Base-by-base conservation (phyloP, 2,888 invertebrate genomes). In the Chrysomela aeneicollis region DNA sequence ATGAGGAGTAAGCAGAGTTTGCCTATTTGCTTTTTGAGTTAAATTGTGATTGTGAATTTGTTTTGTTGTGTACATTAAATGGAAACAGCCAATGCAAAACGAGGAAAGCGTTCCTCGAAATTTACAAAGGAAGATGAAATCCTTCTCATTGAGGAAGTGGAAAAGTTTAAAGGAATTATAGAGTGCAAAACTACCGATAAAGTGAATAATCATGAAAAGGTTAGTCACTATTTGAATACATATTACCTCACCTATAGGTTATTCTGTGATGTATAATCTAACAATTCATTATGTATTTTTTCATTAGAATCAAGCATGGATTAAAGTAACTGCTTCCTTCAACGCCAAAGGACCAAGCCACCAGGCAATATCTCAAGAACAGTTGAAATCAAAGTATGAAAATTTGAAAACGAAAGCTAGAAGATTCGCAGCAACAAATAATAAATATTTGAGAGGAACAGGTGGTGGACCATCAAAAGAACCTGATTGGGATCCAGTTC, bases 151-250 rank as follows among this genome's bases (percentile, higher is more conserved):
- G 19, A 50, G 18, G 50, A 50, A 50, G 19, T 50, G 18, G 50
- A 50, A 6, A 50, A 50, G n/a, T 42, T 42, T 1, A 42, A 42
- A 15, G 6, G 6, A 1, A 19, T 18, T 6, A 50, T 50, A 1
- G 50, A 50, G 15, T 50, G 50, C 21, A 50, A 50, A 8, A 50
- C 4, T n/a, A 50, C 50, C n/a, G 50, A 50, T 19, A 50, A 50
- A 50, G 9, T 50, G 1, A 50, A 50, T 19, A 50, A 50, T 19
- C 21, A 21, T 22, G 50, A 50, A 1, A 50, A 50, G 50, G 50
- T 50, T 26, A 18, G 50, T 50, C n/a, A 42, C 8, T 12, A 42
- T n/a, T 42, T 15, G 42, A 1, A 42, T 35, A 5, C 3, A 26
- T 26, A 26, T 35, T 35, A 35, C 9, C 2, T 6, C 8, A 26